A percentile compares a stretch with the other conserved stretches of the same genome.
Conservation (phyloP, 23 tunicate species). For the Corella eumyota region DNA sequence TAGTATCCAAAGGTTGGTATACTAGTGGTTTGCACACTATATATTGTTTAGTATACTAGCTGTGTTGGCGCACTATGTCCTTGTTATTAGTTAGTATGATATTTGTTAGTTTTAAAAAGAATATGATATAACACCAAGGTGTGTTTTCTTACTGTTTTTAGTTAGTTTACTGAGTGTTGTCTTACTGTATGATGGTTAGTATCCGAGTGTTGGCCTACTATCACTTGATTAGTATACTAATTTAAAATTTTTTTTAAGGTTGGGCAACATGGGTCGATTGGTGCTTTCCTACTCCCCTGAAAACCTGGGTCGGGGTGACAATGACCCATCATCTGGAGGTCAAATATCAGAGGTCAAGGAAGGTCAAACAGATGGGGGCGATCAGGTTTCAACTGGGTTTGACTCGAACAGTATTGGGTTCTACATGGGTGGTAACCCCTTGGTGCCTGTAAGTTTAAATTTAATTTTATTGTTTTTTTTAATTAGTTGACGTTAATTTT, state of each 20-base stretch:
- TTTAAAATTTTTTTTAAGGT: too few species aligned
- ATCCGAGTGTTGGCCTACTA: too few species aligned
- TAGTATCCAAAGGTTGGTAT: slow-evolving; percentile 35
- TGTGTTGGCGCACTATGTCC: background rate
- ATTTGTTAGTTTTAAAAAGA: too few species aligned
- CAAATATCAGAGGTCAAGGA: background rate
- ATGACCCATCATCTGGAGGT: background rate
- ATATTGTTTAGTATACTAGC: background rate
- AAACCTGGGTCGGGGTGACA: slow-evolving; percentile 15
- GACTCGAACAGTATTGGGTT: background rate
- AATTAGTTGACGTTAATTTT: too few species aligned
- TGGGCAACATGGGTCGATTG: slow-evolving; percentile 20
- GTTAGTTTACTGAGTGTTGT: too few species aligned
- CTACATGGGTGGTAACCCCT: slow-evolving; percentile 19
- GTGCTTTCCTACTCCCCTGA: slow-evolving; percentile 9
- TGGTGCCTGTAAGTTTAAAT: slow-evolving; percentile 1
- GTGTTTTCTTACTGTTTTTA: too few species aligned
- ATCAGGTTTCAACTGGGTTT: slow-evolving; percentile 7
- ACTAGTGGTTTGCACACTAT: background rate
- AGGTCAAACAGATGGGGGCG: slow-evolving; percentile 9
- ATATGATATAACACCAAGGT: too few species aligned
- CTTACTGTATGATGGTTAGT: too few species aligned
- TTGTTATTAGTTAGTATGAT: too few species aligned
- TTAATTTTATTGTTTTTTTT: background rate
- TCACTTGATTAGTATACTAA: too few species aligned